Conservation (phyloP, 2,113 vertebrate species). For the Eleginops maclovinus region DNA sequence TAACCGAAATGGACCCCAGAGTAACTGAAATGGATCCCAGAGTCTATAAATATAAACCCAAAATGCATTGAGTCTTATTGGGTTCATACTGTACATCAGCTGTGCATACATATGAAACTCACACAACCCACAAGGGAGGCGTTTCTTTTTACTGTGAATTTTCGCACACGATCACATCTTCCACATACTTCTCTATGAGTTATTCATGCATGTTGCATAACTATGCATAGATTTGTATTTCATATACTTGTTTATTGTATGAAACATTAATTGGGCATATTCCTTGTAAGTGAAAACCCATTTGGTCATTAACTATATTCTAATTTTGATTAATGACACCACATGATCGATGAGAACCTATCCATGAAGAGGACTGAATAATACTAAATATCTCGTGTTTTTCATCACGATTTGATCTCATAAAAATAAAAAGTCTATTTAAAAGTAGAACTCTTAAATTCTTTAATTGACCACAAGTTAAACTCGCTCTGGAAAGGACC, state of each 20-base stretch:
- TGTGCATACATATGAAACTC: not conserved
- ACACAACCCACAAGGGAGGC: not conserved
- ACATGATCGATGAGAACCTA: constrained; percentile 12
- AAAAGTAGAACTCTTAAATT: not conserved
- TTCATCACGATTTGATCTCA: not conserved
- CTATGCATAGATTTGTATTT: too few species aligned
- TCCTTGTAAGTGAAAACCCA: too few species aligned
- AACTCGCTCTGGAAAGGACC: not conserved
- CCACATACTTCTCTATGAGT: too few species aligned
- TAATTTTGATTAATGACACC: not conserved
- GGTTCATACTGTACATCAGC: not conserved
- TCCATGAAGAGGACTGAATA: not conserved
- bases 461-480: too few species aligned
- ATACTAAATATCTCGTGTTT: too few species aligned
- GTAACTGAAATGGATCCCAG: not conserved
- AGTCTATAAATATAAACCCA: not conserved
- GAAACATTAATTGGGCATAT: too few species aligned
- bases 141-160: too few species aligned
- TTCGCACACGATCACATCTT: too few species aligned
- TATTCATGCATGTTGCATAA: too few species aligned
- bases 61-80: not conserved
- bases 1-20: not conserved
- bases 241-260: too few species aligned
- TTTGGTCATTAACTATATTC: too few species aligned
- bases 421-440: not conserved